These are phyloP conservation scores for Natrix natrix DNA, from an alignment of 2,797 vertebrate genomes.

Conservation along the genomic window DNA sequence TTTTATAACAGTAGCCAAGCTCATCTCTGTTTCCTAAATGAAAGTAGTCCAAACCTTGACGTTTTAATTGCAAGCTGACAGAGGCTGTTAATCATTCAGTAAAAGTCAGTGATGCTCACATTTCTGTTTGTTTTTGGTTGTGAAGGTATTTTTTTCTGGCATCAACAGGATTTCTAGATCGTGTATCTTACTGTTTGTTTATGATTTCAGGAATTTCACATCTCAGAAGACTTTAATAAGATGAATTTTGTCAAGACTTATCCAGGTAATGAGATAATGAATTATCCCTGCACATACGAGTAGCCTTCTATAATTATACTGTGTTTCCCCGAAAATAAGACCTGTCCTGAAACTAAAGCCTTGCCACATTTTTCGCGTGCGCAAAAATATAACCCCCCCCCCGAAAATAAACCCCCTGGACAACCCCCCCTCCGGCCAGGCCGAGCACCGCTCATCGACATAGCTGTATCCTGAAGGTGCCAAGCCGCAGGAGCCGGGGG, in stretches of 20 bases:
- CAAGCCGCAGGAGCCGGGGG: too few species aligned
- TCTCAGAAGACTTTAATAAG: constrained; percentile 98
- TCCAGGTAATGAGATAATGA: constrained; percentile 79
- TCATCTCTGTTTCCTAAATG: neutral
- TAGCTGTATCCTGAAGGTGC: too few species aligned
- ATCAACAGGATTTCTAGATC: neutral
- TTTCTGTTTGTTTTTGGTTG: neutral
- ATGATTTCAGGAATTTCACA: constrained; percentile 87
- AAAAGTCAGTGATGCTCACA: neutral
- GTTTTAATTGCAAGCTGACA: neutral
- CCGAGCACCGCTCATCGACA: too few species aligned
- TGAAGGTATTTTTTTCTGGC: neutral
- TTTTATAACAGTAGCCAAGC: neutral
- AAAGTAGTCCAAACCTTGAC: neutral
- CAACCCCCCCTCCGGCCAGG: too few species aligned
- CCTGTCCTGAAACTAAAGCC: too few species aligned
- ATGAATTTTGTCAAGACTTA: constrained; percentile 98
- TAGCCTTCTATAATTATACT: neutral
- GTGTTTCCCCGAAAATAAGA: too few species aligned
- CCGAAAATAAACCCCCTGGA: too few species aligned
- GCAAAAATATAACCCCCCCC: too few species aligned
- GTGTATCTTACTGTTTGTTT: neutral
- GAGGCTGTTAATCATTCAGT: neutral
- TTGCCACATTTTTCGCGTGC: too few species aligned
- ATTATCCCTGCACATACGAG: neutral